phyloP scores from a whole-genome alignment of 1,140 invertebrate genomes.

The Drosophila azteca region DNA sequence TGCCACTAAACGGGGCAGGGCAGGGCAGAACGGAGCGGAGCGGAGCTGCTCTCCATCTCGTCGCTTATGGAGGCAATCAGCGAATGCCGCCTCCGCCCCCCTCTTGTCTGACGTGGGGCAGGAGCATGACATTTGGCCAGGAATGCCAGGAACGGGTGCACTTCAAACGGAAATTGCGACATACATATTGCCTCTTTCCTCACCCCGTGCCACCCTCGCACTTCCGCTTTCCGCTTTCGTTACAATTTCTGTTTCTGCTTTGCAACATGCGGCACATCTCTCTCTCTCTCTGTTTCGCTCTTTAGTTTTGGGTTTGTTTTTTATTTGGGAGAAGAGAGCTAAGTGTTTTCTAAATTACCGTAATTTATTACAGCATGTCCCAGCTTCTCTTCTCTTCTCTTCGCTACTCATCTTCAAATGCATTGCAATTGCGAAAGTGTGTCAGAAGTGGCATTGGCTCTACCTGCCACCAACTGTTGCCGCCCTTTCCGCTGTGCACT shows the following conservation, averaged over 20 bases:
- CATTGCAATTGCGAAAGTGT: slow-evolving; percentile 59
- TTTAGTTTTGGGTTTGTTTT: not conserved
- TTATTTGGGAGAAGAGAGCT: slow-evolving; percentile 5
- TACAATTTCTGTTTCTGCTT: slow-evolving; percentile 33
- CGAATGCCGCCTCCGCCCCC: slow-evolving; percentile 9
- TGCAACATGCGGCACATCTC: slow-evolving; percentile 49
- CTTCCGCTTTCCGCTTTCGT: not conserved
- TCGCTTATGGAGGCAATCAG: slow-evolving; percentile 48
- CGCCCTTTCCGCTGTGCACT: slow-evolving; percentile 2
- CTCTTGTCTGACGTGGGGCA: slow-evolving; percentile 31
- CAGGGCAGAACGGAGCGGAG: too few relatives aligned
- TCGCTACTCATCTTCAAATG: slow-evolving; percentile 37
- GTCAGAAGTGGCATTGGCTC: slow-evolving; percentile 60
- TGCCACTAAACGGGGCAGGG: too few relatives aligned
- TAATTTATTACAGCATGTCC: slow-evolving; percentile 63
- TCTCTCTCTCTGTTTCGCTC: slow-evolving; percentile 25
- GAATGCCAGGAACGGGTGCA: slow-evolving; percentile 47
- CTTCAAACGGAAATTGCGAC: slow-evolving; percentile 71
- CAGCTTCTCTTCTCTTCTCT: not conserved
- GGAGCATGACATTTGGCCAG: slow-evolving; percentile 46
- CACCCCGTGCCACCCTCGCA: slow-evolving; percentile 4
- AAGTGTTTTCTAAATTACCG: slow-evolving; percentile 74
- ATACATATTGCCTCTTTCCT: slow-evolving; percentile 52
- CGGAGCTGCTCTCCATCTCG: too few relatives aligned
- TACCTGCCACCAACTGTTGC: slow-evolving; percentile 57